Conservation (phyloP, 2,888 invertebrate species). For the Gnatocerus cornutus region DNA sequence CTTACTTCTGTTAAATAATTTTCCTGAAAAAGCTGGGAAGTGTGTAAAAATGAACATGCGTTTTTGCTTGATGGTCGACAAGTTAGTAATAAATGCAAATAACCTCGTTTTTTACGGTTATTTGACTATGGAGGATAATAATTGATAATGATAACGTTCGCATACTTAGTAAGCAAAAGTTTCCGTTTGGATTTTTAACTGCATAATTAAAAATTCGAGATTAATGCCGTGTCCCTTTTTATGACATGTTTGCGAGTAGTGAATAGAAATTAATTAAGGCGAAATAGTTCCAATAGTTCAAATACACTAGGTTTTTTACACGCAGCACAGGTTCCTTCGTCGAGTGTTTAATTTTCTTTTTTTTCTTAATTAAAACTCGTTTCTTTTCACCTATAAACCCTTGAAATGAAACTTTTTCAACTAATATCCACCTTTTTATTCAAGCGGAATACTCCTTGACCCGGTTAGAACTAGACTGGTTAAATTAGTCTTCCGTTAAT, state of each 20-base stretch:
- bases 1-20: slow-evolving; percentile 11
- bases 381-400: slow-evolving; percentile 14
- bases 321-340: too few relatives aligned
- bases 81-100: slow-evolving; percentile 19
- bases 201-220: too few relatives aligned
- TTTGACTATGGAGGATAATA: slow-evolving; percentile 3
- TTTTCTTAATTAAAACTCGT: slow-evolving; percentile 41
- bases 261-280: too few relatives aligned
- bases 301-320: too few relatives aligned
- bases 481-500: slow-evolving; percentile 35
- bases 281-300: too few relatives aligned
- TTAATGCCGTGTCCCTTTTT: too few relatives aligned
- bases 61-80: slow-evolving; percentile 3
- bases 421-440: slow-evolving; percentile 27
- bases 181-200: background rate
- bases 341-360: slow-evolving; percentile 23
- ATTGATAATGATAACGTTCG: background rate
- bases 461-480: slow-evolving; percentile 22
- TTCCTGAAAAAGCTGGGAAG: background rate
- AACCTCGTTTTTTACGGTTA: slow-evolving; percentile 1
- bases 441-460: slow-evolving; percentile 29
- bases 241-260: too few relatives aligned
- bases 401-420: slow-evolving; percentile 35
- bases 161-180: too few relatives aligned
- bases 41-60: background rate